phyloP scores from a whole-genome alignment of 2,888 invertebrate species.

The Anthoptus insignis region DNA sequence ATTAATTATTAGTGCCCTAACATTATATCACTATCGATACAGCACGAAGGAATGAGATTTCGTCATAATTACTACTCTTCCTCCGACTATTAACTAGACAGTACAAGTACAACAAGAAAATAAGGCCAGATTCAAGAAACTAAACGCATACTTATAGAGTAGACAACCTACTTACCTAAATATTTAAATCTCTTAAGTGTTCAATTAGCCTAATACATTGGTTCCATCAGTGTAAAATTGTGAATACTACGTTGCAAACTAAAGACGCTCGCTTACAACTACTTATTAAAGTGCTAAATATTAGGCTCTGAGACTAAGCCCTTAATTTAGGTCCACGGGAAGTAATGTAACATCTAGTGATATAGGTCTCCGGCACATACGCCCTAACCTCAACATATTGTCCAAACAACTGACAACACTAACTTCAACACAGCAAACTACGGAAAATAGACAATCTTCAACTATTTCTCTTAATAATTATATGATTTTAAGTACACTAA shows the following conservation, averaged over 20 bases:
- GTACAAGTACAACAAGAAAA: constrained; percentile 58
- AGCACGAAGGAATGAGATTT: constrained; percentile 58
- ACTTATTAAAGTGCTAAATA: constrained; percentile 65
- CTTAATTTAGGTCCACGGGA: constrained; percentile 67
- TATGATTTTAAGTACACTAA: constrained; percentile 27
- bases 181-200: constrained; percentile 70
- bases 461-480: constrained; percentile 58
- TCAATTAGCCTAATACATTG: constrained; percentile 74
- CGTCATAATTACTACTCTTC: constrained; percentile 54
- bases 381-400: constrained; percentile 56
- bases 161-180: constrained; percentile 65
- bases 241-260: constrained; percentile 68
- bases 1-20: constrained; percentile 66
- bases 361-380: constrained; percentile 54
- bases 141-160: constrained; percentile 61
- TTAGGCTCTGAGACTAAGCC: constrained; percentile 68
- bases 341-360: constrained; percentile 63
- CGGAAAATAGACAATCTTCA: constrained; percentile 77
- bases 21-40: constrained; percentile 65
- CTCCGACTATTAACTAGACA: constrained; percentile 60
- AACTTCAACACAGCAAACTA: constrained; percentile 74
- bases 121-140: constrained; percentile 65
- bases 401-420: constrained; percentile 66
- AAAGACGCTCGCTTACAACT: constrained; percentile 68
- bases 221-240: constrained; percentile 69